phyloP scores from a whole-genome alignment of 1,140 invertebrate genomes.

The Tetraneura akinire region DNA sequence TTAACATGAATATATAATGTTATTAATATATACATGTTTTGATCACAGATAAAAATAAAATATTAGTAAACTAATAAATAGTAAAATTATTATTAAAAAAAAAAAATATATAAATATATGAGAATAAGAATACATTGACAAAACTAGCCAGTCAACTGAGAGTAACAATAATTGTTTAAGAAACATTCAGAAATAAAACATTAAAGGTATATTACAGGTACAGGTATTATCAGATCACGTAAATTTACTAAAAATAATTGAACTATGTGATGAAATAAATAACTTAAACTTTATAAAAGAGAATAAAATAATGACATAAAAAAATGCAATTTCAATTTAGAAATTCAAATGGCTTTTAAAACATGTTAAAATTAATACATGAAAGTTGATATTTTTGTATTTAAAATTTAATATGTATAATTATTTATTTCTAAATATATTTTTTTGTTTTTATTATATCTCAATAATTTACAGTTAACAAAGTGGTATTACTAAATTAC shows the following conservation, averaged over 20 bases:
- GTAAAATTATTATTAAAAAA: not conserved
- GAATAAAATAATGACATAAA: not conserved
- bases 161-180: not conserved
- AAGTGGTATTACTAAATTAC: not conserved
- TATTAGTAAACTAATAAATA: not conserved
- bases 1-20: not conserved
- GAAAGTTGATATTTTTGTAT: not conserved
- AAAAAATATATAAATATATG: conserved; percentile 6
- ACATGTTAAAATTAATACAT: too few species aligned
- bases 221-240: conserved; percentile 22
- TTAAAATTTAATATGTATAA: not conserved
- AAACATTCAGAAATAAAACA: conserved; percentile 4
- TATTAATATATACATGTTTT: conserved; percentile 34
- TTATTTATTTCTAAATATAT: not conserved
- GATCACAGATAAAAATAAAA: conserved; percentile 40
- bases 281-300: conserved; percentile 7
- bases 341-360: too few species aligned
- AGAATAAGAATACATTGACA: conserved; percentile 19
- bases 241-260: conserved; percentile 10
- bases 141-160: conserved; percentile 18
- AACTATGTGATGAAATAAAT: conserved; percentile 12
- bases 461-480: not conserved
- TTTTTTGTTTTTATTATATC: not conserved
- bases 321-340: too few species aligned
- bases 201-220: not conserved